Evolutionary conservation across 1,140 invertebrate genomes (phyloP).

Genomic region (Limonius californicus): DNA sequence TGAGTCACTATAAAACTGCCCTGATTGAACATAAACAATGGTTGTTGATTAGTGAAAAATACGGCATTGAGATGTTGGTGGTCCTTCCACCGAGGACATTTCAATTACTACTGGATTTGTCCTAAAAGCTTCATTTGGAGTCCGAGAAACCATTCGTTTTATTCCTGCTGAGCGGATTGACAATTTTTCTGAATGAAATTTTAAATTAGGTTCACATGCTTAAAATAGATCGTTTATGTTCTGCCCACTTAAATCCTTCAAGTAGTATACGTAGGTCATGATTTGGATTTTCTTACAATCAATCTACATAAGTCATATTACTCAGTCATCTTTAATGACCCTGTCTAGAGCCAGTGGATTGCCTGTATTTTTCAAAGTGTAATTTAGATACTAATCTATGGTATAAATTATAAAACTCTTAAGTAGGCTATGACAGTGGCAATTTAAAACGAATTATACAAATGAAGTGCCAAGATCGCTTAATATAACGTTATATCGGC

Average conservation of each 20-base stretch:
- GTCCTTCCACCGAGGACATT: constrained; percentile 14
- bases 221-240: too few species aligned
- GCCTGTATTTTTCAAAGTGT: neutral
- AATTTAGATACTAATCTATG: neutral
- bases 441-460: neutral
- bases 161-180: too few species aligned
- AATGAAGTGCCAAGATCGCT: neutral
- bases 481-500: neutral
- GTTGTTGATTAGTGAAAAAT: constrained; percentile 22
- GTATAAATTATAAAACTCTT: constrained; percentile 2
- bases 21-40: constrained; percentile 24
- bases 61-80: constrained; percentile 17
- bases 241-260: too few species aligned
- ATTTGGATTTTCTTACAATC: too few species aligned
- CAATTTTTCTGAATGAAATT: too few species aligned
- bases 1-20: constrained; percentile 19
- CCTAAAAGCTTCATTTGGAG: neutral
- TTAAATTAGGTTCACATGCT: too few species aligned
- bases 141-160: too few species aligned
- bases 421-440: neutral
- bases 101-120: constrained; percentile 9
- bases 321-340: neutral
- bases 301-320: too few species aligned
- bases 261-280: too few species aligned
- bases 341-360: neutral